These are phyloP conservation scores for Leptopilina boulardi DNA, from an alignment of 1,140 invertebrate species.

Conservation along the genomic window DNA sequence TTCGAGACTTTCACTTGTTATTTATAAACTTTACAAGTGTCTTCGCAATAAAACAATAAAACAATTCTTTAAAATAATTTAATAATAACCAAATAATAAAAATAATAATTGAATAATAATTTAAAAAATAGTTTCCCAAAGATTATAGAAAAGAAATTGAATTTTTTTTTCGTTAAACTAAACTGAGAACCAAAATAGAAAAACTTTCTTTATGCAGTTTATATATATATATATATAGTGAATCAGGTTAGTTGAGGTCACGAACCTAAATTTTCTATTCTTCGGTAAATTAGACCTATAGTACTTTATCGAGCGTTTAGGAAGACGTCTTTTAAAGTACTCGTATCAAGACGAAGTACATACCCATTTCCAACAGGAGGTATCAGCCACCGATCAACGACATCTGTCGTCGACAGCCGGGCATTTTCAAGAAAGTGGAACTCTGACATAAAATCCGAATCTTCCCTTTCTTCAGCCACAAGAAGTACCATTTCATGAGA, in stretches of 20 bases:
- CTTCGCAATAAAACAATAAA: no score
- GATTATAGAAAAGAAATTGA: no score
- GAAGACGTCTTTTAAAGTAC: slow-evolving; percentile 28
- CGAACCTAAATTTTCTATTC: slow-evolving; percentile 21
- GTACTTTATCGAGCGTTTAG: slow-evolving; percentile 11
- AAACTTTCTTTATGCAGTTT: not conserved
- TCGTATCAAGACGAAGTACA: slow-evolving; percentile 19
- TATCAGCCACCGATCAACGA: slow-evolving; percentile 29
- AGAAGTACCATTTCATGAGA: slow-evolving; percentile 20
- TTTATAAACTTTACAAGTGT: no score
- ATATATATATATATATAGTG: not conserved
- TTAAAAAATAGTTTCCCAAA: no score
- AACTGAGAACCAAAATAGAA: not conserved
- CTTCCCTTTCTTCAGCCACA: slow-evolving; percentile 24
- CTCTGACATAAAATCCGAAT: slow-evolving; percentile 30
- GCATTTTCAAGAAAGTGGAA: slow-evolving; percentile 23
- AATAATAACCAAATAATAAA: no score
- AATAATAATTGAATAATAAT: no score
- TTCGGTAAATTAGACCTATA: slow-evolving; percentile 5
- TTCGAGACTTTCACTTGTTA: no score
- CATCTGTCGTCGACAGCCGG: slow-evolving; percentile 27
- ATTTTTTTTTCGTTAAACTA: not conserved
- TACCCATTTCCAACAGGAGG: slow-evolving; percentile 31
- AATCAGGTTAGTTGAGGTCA: not conserved
- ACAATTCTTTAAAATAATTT: no score